Percentiles rank a stretch among this genome's conserved stretches.
Evolutionary conservation across 2,113 vertebrate species (phyloP).

Genomic region (Centropristis striata): DNA sequence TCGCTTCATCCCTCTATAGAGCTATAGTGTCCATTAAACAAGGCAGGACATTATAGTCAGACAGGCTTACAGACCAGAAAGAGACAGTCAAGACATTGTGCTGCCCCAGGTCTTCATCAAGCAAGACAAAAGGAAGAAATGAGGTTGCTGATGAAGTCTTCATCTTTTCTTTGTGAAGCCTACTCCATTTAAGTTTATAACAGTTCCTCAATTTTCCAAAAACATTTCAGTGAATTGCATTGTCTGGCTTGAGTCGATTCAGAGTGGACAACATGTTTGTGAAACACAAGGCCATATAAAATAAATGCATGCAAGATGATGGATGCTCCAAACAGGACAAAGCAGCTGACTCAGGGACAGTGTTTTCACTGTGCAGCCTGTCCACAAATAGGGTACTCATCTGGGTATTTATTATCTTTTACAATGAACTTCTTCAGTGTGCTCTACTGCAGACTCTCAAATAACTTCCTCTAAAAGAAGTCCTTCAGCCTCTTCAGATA

Average conservation of each 20-base stretch:
- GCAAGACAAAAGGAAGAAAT: background rate
- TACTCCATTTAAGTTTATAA: background rate
- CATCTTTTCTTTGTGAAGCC: background rate
- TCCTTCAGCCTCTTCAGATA: background rate
- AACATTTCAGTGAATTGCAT: background rate
- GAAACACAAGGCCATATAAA: background rate
- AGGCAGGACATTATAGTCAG: background rate
- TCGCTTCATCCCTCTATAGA: background rate
- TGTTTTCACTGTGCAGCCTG: background rate
- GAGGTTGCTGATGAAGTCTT: too few relatives aligned
- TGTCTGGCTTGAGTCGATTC: background rate
- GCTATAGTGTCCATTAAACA: background rate
- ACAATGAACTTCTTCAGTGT: background rate
- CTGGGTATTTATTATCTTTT: background rate
- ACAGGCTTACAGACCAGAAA: background rate
- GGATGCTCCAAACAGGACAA: background rate
- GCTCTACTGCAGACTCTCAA: background rate
- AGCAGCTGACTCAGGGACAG: background rate
- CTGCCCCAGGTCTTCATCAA: background rate
- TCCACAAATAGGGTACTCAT: background rate
- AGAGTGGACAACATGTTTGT: background rate
- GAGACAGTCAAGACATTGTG: background rate
- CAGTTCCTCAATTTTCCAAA: background rate
- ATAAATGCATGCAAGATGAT: background rate
- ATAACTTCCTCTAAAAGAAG: background rate